Percentiles rank a stretch among this genome's conserved stretches.
Evolutionary conservation across 2,113 vertebrate genomes (phyloP).

Genomic region (Labrus mixtus): DNA sequence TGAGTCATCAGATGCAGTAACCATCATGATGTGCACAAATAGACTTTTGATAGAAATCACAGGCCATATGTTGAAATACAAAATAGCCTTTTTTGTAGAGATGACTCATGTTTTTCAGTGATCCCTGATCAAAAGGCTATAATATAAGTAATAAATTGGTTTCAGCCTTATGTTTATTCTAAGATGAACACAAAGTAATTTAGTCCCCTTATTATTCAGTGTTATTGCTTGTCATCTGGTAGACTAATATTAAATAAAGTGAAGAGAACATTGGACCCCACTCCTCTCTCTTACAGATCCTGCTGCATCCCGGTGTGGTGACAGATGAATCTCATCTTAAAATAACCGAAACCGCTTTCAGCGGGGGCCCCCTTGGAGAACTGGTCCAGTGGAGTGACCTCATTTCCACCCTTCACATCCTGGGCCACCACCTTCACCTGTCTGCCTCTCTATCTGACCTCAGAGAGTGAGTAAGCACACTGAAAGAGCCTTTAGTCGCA

Average conservation of each 20-base stretch:
- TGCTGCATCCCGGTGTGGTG: constrained; percentile 88
- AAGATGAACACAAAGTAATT: too few relatives aligned
- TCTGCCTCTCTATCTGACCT: constrained; percentile 35
- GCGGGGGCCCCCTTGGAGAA: constrained; percentile 90
- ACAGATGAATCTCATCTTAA: constrained; percentile 89
- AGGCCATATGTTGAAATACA: background rate
- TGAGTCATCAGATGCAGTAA: background rate
- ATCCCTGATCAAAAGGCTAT: too few relatives aligned
- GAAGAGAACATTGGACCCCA: background rate
- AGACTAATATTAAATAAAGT: too few relatives aligned
- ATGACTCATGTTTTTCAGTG: too few relatives aligned
- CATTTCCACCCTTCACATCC: constrained; percentile 90
- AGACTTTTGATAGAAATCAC: background rate
- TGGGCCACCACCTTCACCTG: constrained; percentile 87
- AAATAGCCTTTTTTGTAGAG: too few relatives aligned
- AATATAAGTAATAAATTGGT: too few relatives aligned
- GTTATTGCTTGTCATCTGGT: background rate
- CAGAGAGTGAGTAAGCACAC: constrained; percentile 16
- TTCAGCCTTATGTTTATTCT: too few relatives aligned
- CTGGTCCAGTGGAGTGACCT: constrained; percentile 94
- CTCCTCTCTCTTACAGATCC: constrained; percentile 73
- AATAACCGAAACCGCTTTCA: constrained; percentile 88
- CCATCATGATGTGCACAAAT: background rate
- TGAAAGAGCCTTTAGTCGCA: background rate
- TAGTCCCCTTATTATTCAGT: background rate